Evolutionary conservation across 1,140 invertebrate genomes (phyloP).

Genomic region (Ctenoplectra terminalis): DNA sequence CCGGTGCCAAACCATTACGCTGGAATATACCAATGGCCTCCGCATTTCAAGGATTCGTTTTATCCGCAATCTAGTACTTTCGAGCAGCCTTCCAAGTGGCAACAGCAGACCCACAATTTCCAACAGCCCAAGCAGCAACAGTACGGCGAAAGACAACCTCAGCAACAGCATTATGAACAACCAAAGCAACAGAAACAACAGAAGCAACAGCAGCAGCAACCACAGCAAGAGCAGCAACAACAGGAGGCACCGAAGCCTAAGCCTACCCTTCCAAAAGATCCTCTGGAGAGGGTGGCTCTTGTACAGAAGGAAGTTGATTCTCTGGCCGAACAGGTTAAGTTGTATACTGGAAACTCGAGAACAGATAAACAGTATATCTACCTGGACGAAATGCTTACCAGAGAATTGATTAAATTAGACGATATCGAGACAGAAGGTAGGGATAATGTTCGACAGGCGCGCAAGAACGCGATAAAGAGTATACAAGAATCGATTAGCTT

Average conservation of each 20-base stretch:
- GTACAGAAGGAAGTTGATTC: slow-evolving; percentile 92
- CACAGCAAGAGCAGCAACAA: slow-evolving; percentile 73
- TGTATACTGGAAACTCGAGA: slow-evolving; percentile 88
- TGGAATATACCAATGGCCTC: slow-evolving; percentile 62
- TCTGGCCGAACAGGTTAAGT: slow-evolving; percentile 90
- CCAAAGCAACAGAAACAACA: slow-evolving; percentile 60
- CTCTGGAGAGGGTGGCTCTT: slow-evolving; percentile 90
- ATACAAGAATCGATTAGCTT: slow-evolving; percentile 93
- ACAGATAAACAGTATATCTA: slow-evolving; percentile 94
- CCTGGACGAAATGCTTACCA: slow-evolving; percentile 97
- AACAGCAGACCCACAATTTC: slow-evolving; percentile 70
- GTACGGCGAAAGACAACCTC: background rate
- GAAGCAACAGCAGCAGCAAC: slow-evolving; percentile 63
- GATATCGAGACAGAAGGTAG: slow-evolving; percentile 95
- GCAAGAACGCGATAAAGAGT: slow-evolving; percentile 93
- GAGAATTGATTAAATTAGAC: slow-evolving; percentile 95
- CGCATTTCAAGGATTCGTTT: slow-evolving; percentile 67
- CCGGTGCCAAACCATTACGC: slow-evolving; percentile 69
- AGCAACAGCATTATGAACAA: slow-evolving; percentile 63
- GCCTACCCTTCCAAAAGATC: slow-evolving; percentile 85
- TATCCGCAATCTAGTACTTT: slow-evolving; percentile 73
- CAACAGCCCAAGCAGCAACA: slow-evolving; percentile 14
- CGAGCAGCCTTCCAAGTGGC: slow-evolving; percentile 72
- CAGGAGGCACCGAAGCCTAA: slow-evolving; percentile 75
- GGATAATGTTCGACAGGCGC: slow-evolving; percentile 92